These are phyloP conservation scores for Riparia riparia DNA, from an alignment of 2,113 vertebrate species.

Conservation along the genomic window DNA sequence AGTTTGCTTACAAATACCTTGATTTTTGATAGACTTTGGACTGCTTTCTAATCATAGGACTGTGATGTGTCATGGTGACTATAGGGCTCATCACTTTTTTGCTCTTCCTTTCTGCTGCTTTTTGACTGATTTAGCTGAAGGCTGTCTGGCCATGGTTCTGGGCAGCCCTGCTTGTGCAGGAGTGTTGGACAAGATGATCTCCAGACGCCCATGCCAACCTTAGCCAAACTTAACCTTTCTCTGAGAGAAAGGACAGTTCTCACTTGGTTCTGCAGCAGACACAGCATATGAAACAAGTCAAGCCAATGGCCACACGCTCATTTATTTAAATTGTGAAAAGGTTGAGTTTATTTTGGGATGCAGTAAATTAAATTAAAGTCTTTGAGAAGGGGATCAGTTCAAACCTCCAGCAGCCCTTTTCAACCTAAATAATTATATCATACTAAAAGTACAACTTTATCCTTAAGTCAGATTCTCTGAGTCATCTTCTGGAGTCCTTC, in stretches of 20 bases:
- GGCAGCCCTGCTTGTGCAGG: neutral
- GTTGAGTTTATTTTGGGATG: neutral
- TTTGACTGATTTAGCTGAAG: neutral
- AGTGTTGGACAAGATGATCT: neutral
- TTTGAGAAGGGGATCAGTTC: neutral
- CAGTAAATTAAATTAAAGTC: neutral
- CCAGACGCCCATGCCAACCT: neutral
- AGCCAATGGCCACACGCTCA: neutral
- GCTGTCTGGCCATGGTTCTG: neutral
- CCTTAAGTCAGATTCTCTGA: neutral
- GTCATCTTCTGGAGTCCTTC: neutral
- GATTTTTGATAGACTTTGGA: neutral
- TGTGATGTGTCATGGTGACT: neutral
- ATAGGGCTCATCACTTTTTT: neutral
- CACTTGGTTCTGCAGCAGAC: neutral
- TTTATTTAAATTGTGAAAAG: neutral
- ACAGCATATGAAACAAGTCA: neutral
- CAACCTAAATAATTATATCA: neutral
- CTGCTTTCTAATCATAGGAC: neutral
- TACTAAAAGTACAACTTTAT: neutral
- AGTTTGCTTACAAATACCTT: neutral
- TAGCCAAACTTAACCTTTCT: neutral
- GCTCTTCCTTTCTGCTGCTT: neutral
- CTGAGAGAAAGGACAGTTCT: neutral
- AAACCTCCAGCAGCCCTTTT: neutral